Base-by-base conservation (phyloP, 2,888 invertebrate genomes). In the Drosophila anceps region DNA sequence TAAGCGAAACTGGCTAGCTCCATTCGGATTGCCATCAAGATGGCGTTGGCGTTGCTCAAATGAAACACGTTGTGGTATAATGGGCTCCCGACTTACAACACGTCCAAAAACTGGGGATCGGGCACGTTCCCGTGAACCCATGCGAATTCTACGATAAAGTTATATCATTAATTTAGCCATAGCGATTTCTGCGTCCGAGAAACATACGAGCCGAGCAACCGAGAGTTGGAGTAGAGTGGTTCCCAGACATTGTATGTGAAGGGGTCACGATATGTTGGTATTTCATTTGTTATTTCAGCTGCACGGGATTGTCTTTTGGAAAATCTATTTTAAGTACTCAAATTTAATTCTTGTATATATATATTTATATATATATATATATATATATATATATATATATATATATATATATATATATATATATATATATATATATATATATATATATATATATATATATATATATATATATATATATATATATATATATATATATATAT, bases 261-360 rank as follows among this genome's bases (percentile, higher is more conserved):
- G 0, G 97, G 97, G 91, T 97, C 97, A 59, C 96, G 95, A 93
- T 96, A 97, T 70, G 96, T 95, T 76, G 96, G 97, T 82, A 97
- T 96, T 93, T 97, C 97, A 92, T 97, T 98, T 90, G 97, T 96
- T 78, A 96, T 95, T 93, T 97, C 97, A 8, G 97, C 96, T 18
- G 97, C 96, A 43, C 97, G 94, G 55, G 97, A 97, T 93, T 98
- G 97, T 69, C 98, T 93, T 93, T 97, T 97, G 18, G 97, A 97
- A 93, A 97, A 97, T 92, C 93, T 92, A 65, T 15, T 8, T 27
- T 13, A 24, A n/a, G n/a, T 1, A 35, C 18, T 35, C 24, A 9
- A 35, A 24, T 35, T 35, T 15, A 35, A 35, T 3, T 20, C 18
- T 13, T 27, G 15, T 8, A 29, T 4, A 2, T 24, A 24, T 12